Conservation (phyloP, 2,888 invertebrate genomes). For the Hirtodrosophila histrioides region DNA sequence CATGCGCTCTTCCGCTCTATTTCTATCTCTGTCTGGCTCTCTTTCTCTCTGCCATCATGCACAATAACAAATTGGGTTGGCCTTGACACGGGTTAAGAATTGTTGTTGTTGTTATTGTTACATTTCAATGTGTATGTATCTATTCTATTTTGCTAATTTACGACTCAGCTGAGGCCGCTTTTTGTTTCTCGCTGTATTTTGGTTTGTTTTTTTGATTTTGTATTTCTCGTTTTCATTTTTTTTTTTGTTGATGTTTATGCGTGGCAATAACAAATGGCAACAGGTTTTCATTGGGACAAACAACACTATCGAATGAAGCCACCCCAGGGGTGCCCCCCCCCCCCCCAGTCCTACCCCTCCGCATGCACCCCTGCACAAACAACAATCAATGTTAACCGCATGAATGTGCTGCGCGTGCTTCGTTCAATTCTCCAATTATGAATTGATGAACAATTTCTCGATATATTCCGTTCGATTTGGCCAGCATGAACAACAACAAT, state of each 20-base stretch:
- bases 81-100: conserved; percentile 63
- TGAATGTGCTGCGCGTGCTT: conserved; percentile 65
- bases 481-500: conserved; percentile 16
- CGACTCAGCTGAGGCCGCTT: conserved; percentile 38
- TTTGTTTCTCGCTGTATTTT: conserved; percentile 5
- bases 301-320: not conserved
- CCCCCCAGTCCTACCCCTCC: not conserved
- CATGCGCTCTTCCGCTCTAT: not conserved
- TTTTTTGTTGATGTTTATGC: conserved; percentile 43
- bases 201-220: too few relatives aligned
- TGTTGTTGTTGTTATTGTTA: conserved; percentile 36
- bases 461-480: conserved; percentile 56
- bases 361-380: too few relatives aligned
- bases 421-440: conserved; percentile 61
- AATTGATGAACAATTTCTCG: conserved; percentile 68
- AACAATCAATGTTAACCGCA: conserved; percentile 40
- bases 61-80: conserved; percentile 56
- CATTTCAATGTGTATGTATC: conserved; percentile 33
- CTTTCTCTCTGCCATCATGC: conserved; percentile 10
- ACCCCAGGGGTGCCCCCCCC: conserved; percentile 1
- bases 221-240: not conserved
- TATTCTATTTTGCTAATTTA: conserved; percentile 64
- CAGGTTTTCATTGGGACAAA: conserved; percentile 61
- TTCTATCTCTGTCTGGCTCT: not conserved
- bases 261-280: conserved; percentile 57